These are phyloP conservation scores for Fregata magnificens DNA, from an alignment of 2,113 vertebrate genomes.

Conservation along the genomic window DNA sequence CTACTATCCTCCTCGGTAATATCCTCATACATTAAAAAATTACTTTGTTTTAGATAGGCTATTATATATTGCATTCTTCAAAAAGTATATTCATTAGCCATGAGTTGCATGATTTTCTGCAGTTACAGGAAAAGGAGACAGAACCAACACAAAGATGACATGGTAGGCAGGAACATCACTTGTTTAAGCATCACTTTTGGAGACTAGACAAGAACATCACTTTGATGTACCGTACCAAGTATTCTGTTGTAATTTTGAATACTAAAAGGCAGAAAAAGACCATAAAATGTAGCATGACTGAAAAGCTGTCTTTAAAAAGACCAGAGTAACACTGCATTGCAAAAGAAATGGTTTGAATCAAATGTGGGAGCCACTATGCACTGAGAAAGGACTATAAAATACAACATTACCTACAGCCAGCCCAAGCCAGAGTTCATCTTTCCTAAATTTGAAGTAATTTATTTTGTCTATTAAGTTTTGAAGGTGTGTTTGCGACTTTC, in stretches of 20 bases:
- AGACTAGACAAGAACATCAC: neutral
- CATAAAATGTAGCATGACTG: neutral
- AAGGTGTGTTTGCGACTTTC: neutral
- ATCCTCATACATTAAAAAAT: neutral
- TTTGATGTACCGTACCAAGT: neutral
- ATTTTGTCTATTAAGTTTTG: neutral
- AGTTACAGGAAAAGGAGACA: neutral
- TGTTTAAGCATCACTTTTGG: neutral
- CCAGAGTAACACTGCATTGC: neutral
- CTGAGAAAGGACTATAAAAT: neutral
- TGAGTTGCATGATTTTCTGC: neutral
- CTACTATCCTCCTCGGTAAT: neutral
- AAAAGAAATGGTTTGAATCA: neutral
- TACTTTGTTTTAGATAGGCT: neutral
- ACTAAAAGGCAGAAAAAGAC: neutral
- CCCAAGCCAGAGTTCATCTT: neutral
- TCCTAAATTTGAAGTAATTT: neutral
- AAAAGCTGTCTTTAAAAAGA: neutral
- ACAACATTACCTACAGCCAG: neutral
- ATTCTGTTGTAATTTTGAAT: neutral
- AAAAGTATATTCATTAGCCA: neutral
- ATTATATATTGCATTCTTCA: neutral
- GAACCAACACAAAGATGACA: neutral
- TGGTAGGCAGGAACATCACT: neutral
- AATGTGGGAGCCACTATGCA: neutral